Evolutionary conservation across 2,888 invertebrate genomes (phyloP).

Genomic region (Noctuana brunneofusca): DNA sequence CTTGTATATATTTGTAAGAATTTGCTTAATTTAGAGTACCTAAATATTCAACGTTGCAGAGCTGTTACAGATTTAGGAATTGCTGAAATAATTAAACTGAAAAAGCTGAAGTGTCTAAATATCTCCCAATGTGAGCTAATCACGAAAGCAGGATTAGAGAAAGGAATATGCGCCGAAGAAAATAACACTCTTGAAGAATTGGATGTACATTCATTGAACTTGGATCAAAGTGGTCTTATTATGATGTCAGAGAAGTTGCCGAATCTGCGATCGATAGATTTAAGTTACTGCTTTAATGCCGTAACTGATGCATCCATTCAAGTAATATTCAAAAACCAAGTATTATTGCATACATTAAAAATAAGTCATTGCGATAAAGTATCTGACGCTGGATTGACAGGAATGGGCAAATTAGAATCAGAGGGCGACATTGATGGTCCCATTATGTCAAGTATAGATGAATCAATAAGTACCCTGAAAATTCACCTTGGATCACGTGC

Average conservation of each 20-base stretch:
- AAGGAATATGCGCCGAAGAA: constrained; percentile 80
- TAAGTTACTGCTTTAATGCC: constrained; percentile 87
- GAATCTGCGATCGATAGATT: constrained; percentile 82
- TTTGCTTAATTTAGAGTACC: constrained; percentile 80
- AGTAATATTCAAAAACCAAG: constrained; percentile 85
- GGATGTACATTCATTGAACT: constrained; percentile 82
- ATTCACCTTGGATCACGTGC: constrained; percentile 86
- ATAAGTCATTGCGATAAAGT: constrained; percentile 86
- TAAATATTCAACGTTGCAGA: constrained; percentile 85
- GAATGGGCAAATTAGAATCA: constrained; percentile 80
- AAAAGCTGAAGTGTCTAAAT: constrained; percentile 82
- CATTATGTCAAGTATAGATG: constrained; percentile 61
- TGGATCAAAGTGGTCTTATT: constrained; percentile 85
- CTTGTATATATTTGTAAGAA: constrained; percentile 83
- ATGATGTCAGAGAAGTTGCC: constrained; percentile 83
- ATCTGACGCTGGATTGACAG: constrained; percentile 88
- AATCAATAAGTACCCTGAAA: constrained; percentile 52
- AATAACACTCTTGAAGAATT: constrained; percentile 79
- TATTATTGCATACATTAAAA: constrained; percentile 82
- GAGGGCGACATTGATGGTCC: constrained; percentile 58
- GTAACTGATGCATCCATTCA: constrained; percentile 87
- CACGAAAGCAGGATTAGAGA: constrained; percentile 83
- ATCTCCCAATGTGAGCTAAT: constrained; percentile 87
- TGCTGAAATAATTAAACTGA: constrained; percentile 77
- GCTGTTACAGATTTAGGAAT: constrained; percentile 85